Base-by-base conservation (phyloP, 53 echinoderm and acorn worm species). In the Apostichopus leukothele region DNA sequence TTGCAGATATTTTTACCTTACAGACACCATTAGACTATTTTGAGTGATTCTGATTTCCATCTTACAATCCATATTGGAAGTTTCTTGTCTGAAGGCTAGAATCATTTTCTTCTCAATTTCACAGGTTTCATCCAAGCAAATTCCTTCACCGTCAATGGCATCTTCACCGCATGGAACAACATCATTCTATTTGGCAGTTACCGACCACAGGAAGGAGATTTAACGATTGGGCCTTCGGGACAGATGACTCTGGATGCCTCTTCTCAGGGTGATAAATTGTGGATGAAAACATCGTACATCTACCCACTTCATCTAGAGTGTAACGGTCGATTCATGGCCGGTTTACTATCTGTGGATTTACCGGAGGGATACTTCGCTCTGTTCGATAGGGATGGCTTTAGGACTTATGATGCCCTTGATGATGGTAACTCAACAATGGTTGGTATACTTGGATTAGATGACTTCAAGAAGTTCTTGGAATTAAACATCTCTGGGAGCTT, bases 361-460 rank as follows among this genome's bases (percentile, higher is more conserved):
- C 84, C 84, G 89, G 91, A 4, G 89, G 92, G 89, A 52, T 79
- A 53, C 86, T 73, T 13, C 23, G 91, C 6, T 51, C 60, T 74
- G 89, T 94, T 39, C 86, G 91, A 50, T 6, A 50, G 50, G 19
- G 25, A 76, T n/a, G 19, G 19, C 76, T 76, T 23, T 76, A 50
- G 10, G 5, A 76, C 12, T 16, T n/a, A 10, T 10, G 76, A 50
- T 76, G 39, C 39, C 39, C 73, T 0, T 4, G 1, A 71, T 71
- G 19, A 71, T 16, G 16, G 73, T 16, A 19, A 16, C 16, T 19
- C 16, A 71, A 18, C 16, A 71, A 39, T 39, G 39, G 39, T 39
- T 39, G 39, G 39, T 39, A 39, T 39, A 39, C 39, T 39, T 39
- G 63, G 63, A 63, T 16, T 63, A 4, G 63, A 16, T 63, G 63